A percentile compares a stretch with the other conserved stretches of the same genome.
These are phyloP conservation scores for Drosophila teissieri DNA, from an alignment of 1,140 invertebrate species.

Conservation along the genomic window DNA sequence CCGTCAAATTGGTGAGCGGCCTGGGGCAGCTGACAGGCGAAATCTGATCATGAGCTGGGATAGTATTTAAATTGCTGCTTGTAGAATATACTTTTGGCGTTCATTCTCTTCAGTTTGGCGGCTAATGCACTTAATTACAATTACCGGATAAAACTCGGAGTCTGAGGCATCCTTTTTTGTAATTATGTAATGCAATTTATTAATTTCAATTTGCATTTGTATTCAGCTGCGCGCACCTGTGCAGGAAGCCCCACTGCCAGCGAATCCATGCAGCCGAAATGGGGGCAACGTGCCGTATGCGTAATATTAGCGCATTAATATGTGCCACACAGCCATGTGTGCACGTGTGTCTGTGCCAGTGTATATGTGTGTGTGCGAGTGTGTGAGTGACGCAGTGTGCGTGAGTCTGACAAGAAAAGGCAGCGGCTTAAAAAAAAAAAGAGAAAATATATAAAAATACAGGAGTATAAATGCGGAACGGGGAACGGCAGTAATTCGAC, in stretches of 20 bases:
- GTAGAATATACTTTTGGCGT: background rate
- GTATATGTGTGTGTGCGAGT: constrained; percentile 12
- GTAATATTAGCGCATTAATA: constrained; percentile 70
- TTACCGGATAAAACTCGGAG: background rate
- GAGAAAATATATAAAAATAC: constrained; percentile 8
- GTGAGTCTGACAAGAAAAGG: constrained; percentile 64
- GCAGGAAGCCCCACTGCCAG: constrained; percentile 17
- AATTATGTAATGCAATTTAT: constrained; percentile 59
- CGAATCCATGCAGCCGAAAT: constrained; percentile 14
- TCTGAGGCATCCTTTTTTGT: constrained; percentile 20
- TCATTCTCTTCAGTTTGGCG: constrained; percentile 19
- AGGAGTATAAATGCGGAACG: constrained; percentile 44
- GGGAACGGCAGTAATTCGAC: constrained; percentile 69
- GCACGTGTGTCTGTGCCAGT: background rate
- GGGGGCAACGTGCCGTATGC: constrained; percentile 58
- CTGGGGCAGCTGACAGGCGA: constrained; percentile 11
- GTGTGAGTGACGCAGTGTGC: constrained; percentile 12
- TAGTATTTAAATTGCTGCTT: constrained; percentile 25
- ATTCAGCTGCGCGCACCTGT: constrained; percentile 46
- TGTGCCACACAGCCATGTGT: constrained; percentile 28
- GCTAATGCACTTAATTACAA: constrained; percentile 33
- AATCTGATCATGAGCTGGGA: constrained; percentile 42
- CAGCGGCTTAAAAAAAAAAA: constrained; percentile 61
- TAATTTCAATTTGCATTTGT: constrained; percentile 56
- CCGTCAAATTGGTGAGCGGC: constrained; percentile 27